Base-by-base conservation (phyloP, 2,113 vertebrate genomes). In the Laticauda colubrina region DNA sequence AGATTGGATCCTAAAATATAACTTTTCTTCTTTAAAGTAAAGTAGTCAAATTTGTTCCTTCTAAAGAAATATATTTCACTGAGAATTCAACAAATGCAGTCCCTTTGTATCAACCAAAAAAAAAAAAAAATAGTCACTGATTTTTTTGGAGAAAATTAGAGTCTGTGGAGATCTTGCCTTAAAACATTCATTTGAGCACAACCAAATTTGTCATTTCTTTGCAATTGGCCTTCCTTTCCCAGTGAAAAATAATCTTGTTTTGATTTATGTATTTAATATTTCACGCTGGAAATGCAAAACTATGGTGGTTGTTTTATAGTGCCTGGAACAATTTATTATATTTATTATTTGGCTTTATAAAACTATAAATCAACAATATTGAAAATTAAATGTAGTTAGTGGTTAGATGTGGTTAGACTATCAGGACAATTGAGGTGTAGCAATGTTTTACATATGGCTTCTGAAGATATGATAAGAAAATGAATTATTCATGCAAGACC, bases 211-310 rank as follows among this genome's bases (percentile, higher is more conserved):
- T 98, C 98, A 97, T 97, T 90, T 96, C 97, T 97, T 96, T 97
- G 97, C 97, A 98, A 98, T 97, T 97, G 97, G 97, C 95, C 97
- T 96, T 95, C 94, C 95, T 97, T 95, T 98, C 96, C 95, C 96
- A 96, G 97, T 97, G 97, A 98, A 98, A 98, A 98, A 97, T 97
- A 97, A 97, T 97, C 97, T 98, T 98, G 96, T 97, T 97, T 97
- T 99, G 98, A 99, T 99, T 99, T 98, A 99, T 99, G 97, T 96
- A 98, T 99, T 99, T 99, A 98, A 99, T 99, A 98, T 98, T 98
- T 98, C 98, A 98, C 98, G 98, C 97, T 97, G 96, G 97, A 98
- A 98, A 98, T 97, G 97, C 98, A 97, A 97, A 98, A 98, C 97
- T 98, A 97, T 92, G 96, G 97, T 96, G 96, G 96, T 97, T 97